Evolutionary conservation across 2,113 vertebrate genomes (phyloP).

Genomic region (Sialia sialis): DNA sequence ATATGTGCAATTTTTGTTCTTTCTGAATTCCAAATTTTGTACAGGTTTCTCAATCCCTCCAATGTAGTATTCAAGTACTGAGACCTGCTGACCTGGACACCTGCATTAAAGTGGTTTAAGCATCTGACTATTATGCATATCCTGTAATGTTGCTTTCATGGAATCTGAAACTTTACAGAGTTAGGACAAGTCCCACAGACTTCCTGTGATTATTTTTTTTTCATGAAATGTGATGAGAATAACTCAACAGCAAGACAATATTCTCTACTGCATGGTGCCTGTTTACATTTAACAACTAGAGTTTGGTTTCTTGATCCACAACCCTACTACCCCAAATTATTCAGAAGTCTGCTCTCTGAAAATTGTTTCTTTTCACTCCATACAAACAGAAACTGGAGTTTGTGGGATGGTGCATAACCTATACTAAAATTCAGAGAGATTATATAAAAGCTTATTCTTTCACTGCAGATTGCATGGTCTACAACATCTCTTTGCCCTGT

Average conservation of each 20-base stretch:
- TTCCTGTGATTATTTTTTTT: neutral
- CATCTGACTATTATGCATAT: neutral
- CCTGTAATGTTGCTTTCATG: neutral
- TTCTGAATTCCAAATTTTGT: neutral
- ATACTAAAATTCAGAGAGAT: neutral
- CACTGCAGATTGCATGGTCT: neutral
- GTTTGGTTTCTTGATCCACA: neutral
- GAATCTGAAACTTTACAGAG: neutral
- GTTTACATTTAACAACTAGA: neutral
- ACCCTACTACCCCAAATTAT: neutral
- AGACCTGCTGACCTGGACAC: neutral
- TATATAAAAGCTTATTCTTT: neutral
- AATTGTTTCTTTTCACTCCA: neutral
- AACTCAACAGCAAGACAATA: neutral
- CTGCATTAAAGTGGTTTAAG: neutral
- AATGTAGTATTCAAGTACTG: neutral
- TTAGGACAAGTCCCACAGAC: neutral
- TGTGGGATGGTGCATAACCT: neutral
- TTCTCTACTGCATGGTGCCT: neutral
- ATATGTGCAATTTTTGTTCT: neutral
- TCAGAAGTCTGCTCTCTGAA: neutral
- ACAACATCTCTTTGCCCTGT: neutral
- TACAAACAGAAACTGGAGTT: neutral
- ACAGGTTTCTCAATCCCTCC: neutral
- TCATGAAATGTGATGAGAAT: neutral